Percentiles rank a stretch among this genome's conserved stretches.
phyloP scores from a whole-genome alignment of 2,113 vertebrate species.

The Cheirogaleus medius region DNA sequence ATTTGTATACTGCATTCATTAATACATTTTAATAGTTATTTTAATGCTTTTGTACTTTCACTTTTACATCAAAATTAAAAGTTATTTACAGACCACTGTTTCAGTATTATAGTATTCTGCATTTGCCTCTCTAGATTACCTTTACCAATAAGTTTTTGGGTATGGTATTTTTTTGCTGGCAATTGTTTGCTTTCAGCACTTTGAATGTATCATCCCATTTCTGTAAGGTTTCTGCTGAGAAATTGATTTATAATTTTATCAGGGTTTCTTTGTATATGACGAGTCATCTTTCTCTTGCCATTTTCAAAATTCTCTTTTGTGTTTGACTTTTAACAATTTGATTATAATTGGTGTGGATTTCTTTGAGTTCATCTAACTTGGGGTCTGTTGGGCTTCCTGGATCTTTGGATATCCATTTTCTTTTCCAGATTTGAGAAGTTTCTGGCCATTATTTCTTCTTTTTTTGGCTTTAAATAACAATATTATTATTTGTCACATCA shows the following conservation, averaged over 20 bases:
- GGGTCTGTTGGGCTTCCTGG: neutral
- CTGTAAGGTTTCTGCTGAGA: neutral
- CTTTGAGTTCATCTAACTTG: neutral
- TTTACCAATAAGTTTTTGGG: neutral
- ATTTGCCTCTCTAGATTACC: neutral
- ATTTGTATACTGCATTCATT: neutral
- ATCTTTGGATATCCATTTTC: neutral
- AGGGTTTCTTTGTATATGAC: neutral
- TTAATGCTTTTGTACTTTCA: neutral
- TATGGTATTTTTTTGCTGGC: neutral
- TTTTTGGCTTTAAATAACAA: neutral
- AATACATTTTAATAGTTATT: neutral
- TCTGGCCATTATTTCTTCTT: neutral
- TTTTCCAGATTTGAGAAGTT: neutral
- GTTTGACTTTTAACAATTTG: neutral
- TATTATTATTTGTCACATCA: neutral
- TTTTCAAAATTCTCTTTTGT: neutral
- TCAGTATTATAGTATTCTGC: neutral
- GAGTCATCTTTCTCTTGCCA: neutral
- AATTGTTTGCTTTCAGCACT: neutral
- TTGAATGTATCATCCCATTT: neutral
- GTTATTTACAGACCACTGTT: neutral
- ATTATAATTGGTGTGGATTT: neutral
- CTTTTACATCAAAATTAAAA: neutral
- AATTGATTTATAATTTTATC: neutral